phyloP scores from a whole-genome alignment of 2,888 invertebrate genomes.

The Taenaris catops region DNA sequence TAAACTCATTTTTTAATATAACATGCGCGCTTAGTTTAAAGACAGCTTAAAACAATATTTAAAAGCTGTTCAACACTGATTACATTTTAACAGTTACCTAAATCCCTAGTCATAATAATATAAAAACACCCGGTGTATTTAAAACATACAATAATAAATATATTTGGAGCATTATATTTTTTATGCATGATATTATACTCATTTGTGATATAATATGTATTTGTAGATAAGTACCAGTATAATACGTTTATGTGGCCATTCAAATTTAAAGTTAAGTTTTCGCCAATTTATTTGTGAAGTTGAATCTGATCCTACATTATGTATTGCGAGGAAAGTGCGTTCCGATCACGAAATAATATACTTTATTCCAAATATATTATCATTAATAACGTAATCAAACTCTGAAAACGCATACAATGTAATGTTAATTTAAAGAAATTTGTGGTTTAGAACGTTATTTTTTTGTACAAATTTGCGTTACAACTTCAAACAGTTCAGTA shows the following conservation, averaged over 20 bases:
- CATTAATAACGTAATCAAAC: no score
- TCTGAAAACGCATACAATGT: no score
- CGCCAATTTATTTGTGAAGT: constrained; percentile 17
- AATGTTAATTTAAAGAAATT: no score
- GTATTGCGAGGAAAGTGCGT: constrained; percentile 19
- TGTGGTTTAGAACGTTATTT: no score
- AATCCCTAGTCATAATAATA: constrained; percentile 56
- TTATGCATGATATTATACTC: constrained; percentile 48
- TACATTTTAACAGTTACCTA: constrained; percentile 18
- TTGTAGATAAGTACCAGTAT: constrained; percentile 64
- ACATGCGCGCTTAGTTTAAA: no score
- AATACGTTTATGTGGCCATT: constrained; percentile 57
- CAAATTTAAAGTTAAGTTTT: constrained; percentile 35
- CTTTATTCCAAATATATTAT: no score
- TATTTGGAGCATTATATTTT: constrained; percentile 23
- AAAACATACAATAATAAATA: constrained; percentile 13
- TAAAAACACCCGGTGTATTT: constrained; percentile 23
- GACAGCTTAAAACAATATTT: no score
- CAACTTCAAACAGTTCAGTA: no score
- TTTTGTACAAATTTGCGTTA: no score
- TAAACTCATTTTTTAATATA: no score
- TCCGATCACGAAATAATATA: no score
- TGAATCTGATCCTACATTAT: constrained; percentile 25
- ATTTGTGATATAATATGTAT: constrained; percentile 67
- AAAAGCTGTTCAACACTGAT: no score